Evolutionary conservation across 2,888 invertebrate species (phyloP).

Genomic region (Holacanthella duospinosa): DNA sequence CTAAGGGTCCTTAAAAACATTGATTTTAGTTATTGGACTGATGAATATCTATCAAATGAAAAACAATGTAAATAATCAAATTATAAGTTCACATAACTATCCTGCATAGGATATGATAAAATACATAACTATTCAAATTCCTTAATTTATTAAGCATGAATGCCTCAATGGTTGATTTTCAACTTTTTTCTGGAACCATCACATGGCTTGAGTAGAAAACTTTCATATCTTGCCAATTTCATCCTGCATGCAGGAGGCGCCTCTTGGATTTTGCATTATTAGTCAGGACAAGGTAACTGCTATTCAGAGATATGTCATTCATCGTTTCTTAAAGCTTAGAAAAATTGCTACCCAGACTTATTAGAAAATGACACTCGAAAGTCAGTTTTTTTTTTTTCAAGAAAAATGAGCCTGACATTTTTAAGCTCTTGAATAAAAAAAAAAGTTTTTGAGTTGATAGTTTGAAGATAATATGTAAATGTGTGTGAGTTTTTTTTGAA

Average conservation of each 20-base stretch:
- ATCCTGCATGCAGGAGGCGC: neutral
- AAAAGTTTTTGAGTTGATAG: neutral
- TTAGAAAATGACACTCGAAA: constrained; percentile 32
- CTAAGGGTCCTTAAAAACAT: no score
- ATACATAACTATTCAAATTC: no score
- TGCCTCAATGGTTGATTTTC: no score
- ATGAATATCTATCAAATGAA: no score
- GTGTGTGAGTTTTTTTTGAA: constrained; percentile 14
- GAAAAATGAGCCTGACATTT: constrained; percentile 17
- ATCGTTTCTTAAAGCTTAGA: constrained; percentile 26
- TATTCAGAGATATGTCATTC: constrained; percentile 36
- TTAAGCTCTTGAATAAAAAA: neutral
- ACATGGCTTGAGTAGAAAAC: no score
- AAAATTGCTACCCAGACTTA: constrained; percentile 32
- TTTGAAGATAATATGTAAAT: constrained; percentile 6
- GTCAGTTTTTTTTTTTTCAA: neutral
- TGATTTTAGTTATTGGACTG: no score
- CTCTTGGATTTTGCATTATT: neutral
- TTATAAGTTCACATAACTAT: no score
- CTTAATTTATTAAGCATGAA: no score
- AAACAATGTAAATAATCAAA: no score
- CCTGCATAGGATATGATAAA: no score
- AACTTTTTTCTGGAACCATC: no score
- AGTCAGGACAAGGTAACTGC: neutral
- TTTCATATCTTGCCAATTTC: neutral